A percentile compares a stretch with the other conserved stretches of the same genome.
phyloP scores from a whole-genome alignment of 53 echinoderm and acorn worm genomes.

The Paracentrotus lividus region DNA sequence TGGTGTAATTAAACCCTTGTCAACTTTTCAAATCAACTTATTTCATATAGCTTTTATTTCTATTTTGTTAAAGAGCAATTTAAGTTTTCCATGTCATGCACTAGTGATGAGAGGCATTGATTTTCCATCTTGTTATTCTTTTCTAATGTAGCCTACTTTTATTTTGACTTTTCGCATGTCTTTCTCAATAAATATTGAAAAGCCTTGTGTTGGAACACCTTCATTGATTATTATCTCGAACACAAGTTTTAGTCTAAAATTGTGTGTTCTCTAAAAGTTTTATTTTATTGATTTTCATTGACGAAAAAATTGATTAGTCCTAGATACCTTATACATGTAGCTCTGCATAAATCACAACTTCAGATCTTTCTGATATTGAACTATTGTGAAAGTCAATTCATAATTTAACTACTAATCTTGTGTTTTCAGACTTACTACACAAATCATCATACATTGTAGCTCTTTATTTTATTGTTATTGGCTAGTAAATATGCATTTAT shows the following conservation, averaged over 20 bases:
- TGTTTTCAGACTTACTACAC: no score
- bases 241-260: neutral
- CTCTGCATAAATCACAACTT: neutral
- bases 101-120: neutral
- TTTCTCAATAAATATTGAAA: neutral
- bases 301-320: neutral
- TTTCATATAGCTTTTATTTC: neutral
- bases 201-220: neutral
- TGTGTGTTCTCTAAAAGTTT: neutral
- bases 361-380: constrained; percentile 5
- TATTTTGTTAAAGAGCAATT: neutral
- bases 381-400: neutral
- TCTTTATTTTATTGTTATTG: no score
- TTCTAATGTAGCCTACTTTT: neutral
- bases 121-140: neutral
- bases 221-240: neutral
- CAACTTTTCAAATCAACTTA: neutral
- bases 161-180: neutral
- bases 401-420: neutral
- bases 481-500: no score
- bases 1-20: neutral
- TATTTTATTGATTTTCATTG: neutral
- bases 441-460: no score
- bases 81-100: neutral
- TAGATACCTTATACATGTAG: neutral